Evolutionary conservation across 2,888 invertebrate species (phyloP).

Genomic region (Nectonema munidae): DNA sequence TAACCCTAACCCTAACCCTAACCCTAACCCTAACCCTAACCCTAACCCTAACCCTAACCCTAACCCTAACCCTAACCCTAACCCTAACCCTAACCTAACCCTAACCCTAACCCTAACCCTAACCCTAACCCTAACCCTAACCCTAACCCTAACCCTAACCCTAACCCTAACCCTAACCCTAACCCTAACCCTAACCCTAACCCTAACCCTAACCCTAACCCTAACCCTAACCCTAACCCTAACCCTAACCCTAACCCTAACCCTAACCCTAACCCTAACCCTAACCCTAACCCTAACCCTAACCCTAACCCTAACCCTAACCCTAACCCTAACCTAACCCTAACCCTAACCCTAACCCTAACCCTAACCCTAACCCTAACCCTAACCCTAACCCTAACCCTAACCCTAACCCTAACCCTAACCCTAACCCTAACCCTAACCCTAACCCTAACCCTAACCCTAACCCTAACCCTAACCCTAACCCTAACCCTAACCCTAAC

Average conservation of each 20-base stretch:
- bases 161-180: not conserved
- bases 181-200: too few species aligned
- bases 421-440: constrained; percentile 11
- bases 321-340: too few species aligned
- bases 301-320: constrained; percentile 14
- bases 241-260: constrained; percentile 12
- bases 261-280: constrained; percentile 14
- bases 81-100: too few species aligned
- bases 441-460: constrained; percentile 13
- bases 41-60: not conserved
- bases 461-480: constrained; percentile 13
- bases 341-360: not conserved
- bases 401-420: not conserved
- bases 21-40: too few species aligned
- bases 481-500: constrained; percentile 11
- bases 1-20: not conserved
- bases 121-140: not conserved
- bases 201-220: too few species aligned
- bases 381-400: constrained; percentile 9
- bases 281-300: constrained; percentile 14
- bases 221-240: constrained; percentile 8
- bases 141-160: not conserved
- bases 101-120: not conserved
- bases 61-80: too few species aligned
- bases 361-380: not conserved